phyloP scores from a whole-genome alignment of 1,140 invertebrate species.

The Phocides pigmalion region DNA sequence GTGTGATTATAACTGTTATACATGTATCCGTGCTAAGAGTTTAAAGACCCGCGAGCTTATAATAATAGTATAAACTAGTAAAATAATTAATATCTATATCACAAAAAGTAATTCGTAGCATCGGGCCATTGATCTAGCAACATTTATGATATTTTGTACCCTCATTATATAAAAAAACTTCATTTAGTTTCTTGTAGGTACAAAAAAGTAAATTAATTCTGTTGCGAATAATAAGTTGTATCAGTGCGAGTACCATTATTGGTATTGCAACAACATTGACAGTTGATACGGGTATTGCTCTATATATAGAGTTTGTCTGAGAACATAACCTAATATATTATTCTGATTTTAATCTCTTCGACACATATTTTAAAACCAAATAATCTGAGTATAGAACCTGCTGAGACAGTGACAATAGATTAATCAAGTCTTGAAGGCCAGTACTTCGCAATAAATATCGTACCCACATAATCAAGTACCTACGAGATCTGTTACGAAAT shows the following conservation, averaged over 20 bases:
- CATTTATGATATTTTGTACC: too few relatives aligned
- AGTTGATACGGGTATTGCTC: not conserved
- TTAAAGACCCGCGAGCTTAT: too few relatives aligned
- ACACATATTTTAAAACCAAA: not conserved
- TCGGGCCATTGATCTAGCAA: too few relatives aligned
- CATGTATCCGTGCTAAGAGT: too few relatives aligned
- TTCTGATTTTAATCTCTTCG: not conserved
- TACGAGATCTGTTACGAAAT: not conserved
- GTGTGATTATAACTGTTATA: too few relatives aligned
- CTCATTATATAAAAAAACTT: too few relatives aligned
- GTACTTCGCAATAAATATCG: conserved; percentile 2
- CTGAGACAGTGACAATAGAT: conserved; percentile 8
- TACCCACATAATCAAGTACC: not conserved
- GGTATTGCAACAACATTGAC: not conserved
- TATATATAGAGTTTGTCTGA: not conserved
- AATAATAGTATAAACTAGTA: too few relatives aligned
- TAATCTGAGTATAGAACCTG: conserved; percentile 5
- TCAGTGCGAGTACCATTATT: not conserved
- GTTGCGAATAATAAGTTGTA: not conserved
- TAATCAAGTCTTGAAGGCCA: conserved; percentile 10
- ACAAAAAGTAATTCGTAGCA: too few relatives aligned
- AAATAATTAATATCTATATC: too few relatives aligned
- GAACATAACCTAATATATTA: conserved; percentile 1
- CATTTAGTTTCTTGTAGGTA: too few relatives aligned
- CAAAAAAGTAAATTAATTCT: too few relatives aligned